These are phyloP conservation scores for Semotilus atromaculatus DNA, from an alignment of 2,797 vertebrate genomes.

Conservation along the genomic window DNA sequence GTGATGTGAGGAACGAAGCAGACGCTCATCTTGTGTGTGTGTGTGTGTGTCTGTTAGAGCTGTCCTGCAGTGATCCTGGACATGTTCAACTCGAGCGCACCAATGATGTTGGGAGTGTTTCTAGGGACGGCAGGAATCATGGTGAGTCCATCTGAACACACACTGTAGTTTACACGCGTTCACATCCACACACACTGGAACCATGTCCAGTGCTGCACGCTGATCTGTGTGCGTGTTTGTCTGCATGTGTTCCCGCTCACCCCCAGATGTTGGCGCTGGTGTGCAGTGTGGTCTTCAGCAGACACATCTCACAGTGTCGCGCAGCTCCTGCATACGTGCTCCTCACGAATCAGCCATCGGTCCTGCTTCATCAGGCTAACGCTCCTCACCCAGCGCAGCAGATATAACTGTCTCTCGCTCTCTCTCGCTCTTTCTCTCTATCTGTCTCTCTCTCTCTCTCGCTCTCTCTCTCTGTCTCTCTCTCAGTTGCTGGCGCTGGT, in stretches of 20 bases:
- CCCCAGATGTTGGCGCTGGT: background rate
- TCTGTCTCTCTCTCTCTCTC: background rate
- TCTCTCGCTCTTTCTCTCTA: background rate
- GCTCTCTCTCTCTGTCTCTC: background rate
- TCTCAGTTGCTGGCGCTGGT: slow-evolving; percentile 25
- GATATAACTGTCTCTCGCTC: background rate
- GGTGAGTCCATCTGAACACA: slow-evolving; percentile 65
- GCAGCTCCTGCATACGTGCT: background rate
- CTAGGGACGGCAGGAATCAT: slow-evolving; percentile 66
- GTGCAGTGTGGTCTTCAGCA: background rate
- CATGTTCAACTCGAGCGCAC: slow-evolving; percentile 30
- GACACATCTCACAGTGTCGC: background rate
- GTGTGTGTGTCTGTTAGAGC: slow-evolving; percentile 58
- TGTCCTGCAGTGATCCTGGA: slow-evolving; percentile 56
- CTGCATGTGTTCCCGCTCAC: background rate
- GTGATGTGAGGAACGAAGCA: background rate
- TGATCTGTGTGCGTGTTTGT: background rate
- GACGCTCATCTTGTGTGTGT: background rate
- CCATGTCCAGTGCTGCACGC: background rate
- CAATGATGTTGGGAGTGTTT: slow-evolving; percentile 67
- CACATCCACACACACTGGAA: background rate
- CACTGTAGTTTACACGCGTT: background rate
- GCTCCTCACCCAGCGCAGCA: background rate
- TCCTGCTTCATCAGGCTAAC: background rate
- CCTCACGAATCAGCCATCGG: background rate